Conservation (phyloP, 2,113 vertebrate species). For the Mustela lutreola region DNA sequence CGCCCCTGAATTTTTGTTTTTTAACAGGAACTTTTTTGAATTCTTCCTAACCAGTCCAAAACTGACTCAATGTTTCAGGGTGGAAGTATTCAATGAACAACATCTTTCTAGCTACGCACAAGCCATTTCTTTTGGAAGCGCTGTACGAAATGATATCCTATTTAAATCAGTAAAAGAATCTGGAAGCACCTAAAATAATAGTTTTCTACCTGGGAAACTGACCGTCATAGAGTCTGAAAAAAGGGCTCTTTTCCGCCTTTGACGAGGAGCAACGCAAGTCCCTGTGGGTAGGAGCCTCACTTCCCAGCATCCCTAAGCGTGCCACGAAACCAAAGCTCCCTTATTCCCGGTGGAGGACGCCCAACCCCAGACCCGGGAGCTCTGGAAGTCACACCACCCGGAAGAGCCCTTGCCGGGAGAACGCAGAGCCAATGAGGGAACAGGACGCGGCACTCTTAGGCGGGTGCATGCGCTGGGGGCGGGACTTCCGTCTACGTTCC, state of each 20-base stretch:
- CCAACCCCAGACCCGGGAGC: accelerated
- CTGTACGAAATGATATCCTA: not conserved
- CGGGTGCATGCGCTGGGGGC: not conserved
- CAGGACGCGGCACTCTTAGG: not conserved
- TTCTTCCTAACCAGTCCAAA: not conserved
- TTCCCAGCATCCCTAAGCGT: not conserved
- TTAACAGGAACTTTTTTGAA: not conserved
- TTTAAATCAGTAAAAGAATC: not conserved
- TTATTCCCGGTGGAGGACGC: accelerated
- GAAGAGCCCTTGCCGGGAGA: not conserved
- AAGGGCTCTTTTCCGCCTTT: not conserved
- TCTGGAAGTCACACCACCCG: not conserved
- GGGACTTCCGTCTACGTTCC: not conserved
- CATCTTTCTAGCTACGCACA: not conserved
- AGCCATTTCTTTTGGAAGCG: not conserved
- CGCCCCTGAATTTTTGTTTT: not conserved
- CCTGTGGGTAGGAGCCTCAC: not conserved
- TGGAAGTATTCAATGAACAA: not conserved
- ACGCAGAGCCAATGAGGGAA: not conserved
- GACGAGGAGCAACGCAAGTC: not conserved
- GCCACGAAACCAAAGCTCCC: no score
- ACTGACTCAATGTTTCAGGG: not conserved
- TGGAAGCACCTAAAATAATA: not conserved
- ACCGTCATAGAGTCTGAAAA: not conserved
- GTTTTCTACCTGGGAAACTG: not conserved